Evolutionary conservation across 2,888 invertebrate species (phyloP).

Genomic region (Drosophila mulleri): DNA sequence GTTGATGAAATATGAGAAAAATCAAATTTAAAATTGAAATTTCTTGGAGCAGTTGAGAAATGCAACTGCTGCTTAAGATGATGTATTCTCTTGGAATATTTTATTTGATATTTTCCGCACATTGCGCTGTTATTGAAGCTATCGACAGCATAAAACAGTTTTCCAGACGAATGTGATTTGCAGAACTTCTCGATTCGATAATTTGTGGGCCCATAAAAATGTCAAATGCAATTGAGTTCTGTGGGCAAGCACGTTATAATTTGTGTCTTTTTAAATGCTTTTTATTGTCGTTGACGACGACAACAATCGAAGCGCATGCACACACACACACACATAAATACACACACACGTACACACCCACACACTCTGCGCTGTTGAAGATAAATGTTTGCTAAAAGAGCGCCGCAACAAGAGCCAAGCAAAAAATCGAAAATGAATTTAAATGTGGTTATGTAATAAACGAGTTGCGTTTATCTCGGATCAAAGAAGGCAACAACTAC

Average conservation of each 20-base stretch:
- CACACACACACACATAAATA: constrained; percentile 20
- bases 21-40: no score
- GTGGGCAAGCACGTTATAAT: constrained; percentile 52
- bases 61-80: no score
- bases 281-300: constrained; percentile 67
- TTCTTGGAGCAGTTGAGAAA: no score
- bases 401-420: constrained; percentile 29
- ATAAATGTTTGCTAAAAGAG: constrained; percentile 62
- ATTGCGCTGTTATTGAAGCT: not conserved
- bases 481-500: not conserved
- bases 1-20: no score
- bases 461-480: constrained; percentile 59
- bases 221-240: constrained; percentile 55
- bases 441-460: constrained; percentile 73
- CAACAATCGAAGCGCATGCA: constrained; percentile 26
- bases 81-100: not conserved
- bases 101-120: not conserved
- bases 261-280: constrained; percentile 79
- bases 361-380: constrained; percentile 38
- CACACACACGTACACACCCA: constrained; percentile 25
- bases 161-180: constrained; percentile 11
- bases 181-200: not conserved
- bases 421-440: constrained; percentile 77
- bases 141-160: not conserved
- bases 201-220: constrained; percentile 55